Conservation (phyloP, 64 coral and sea anemone genomes). For the Porites australiensis region DNA sequence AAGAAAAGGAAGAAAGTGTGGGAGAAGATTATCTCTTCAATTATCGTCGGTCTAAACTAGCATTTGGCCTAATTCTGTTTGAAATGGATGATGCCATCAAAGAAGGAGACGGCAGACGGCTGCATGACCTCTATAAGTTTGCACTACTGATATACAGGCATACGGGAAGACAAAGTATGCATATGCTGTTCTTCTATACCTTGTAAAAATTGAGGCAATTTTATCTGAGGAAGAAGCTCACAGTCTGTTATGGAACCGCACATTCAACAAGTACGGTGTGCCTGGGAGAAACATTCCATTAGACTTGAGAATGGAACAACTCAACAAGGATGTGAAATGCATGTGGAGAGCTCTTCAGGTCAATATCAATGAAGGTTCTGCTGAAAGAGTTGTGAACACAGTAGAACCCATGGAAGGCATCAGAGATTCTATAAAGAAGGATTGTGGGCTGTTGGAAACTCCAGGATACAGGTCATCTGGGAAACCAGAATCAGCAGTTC, state of each 20-base stretch:
- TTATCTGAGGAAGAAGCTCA: constrained; percentile 17
- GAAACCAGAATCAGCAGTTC: constrained; percentile 9
- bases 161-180: constrained; percentile 46
- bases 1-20: background rate
- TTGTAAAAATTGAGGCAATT: constrained; percentile 48
- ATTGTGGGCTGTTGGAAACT: constrained; percentile 3
- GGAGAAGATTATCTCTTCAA: constrained; percentile 32
- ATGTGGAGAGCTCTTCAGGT: constrained; percentile 63
- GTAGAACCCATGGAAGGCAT: constrained; percentile 35
- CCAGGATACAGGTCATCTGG: constrained; percentile 33
- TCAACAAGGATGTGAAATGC: constrained; percentile 55
- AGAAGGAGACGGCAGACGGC: constrained; percentile 48
- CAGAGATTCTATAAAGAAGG: constrained; percentile 35
- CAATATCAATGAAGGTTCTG: constrained; percentile 59
- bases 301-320: constrained; percentile 63
- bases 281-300: constrained; percentile 56
- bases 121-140: constrained; percentile 61
- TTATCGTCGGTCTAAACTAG: constrained; percentile 51
- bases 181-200: constrained; percentile 44
- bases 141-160: constrained; percentile 34
- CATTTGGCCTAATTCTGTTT: constrained; percentile 50
- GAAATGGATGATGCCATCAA: constrained; percentile 61
- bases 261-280: constrained; percentile 64
- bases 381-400: constrained; percentile 41
- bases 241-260: constrained; percentile 25